Conservation (phyloP, 2,888 invertebrate species). For the Acronicta aceris region DNA sequence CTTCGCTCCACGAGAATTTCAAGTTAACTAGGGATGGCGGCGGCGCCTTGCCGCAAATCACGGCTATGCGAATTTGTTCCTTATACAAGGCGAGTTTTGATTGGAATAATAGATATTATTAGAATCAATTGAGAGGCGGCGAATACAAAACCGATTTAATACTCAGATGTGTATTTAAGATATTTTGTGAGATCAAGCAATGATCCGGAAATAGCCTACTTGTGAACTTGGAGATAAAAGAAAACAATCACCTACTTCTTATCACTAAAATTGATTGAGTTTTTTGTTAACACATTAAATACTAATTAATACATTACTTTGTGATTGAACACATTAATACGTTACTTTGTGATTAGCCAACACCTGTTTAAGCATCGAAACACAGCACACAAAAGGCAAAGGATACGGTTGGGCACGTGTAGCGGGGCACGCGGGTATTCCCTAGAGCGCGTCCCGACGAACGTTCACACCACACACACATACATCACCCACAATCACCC, state of each 20-base stretch:
- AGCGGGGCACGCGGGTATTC: conserved; percentile 37
- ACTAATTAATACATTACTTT: too few species aligned
- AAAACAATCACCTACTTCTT: too few species aligned
- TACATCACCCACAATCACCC: conserved; percentile 26
- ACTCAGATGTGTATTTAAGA: conserved; percentile 15
- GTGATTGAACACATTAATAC: too few species aligned
- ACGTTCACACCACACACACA: conserved; percentile 22
- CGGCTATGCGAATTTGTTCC: conserved; percentile 60
- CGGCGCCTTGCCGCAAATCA: conserved; percentile 53
- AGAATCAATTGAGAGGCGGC: conserved; percentile 44
- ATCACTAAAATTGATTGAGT: too few species aligned
- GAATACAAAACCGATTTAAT: conserved; percentile 30
- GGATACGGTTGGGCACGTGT: conserved; percentile 33
- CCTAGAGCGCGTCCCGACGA: conserved; percentile 26
- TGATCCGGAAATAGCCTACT: neutral
- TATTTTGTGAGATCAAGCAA: conserved; percentile 8
- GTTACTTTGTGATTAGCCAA: neutral
- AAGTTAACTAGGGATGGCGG: conserved; percentile 59
- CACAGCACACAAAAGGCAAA: neutral
- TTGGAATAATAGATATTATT: conserved; percentile 56
- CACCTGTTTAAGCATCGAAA: conserved; percentile 8
- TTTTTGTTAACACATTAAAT: too few species aligned
- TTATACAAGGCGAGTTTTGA: conserved; percentile 53
- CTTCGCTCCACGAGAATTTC: conserved; percentile 60
- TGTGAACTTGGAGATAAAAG: neutral